phyloP scores from a whole-genome alignment of 1,140 invertebrate genomes.

The Coptotermes formosanus region DNA sequence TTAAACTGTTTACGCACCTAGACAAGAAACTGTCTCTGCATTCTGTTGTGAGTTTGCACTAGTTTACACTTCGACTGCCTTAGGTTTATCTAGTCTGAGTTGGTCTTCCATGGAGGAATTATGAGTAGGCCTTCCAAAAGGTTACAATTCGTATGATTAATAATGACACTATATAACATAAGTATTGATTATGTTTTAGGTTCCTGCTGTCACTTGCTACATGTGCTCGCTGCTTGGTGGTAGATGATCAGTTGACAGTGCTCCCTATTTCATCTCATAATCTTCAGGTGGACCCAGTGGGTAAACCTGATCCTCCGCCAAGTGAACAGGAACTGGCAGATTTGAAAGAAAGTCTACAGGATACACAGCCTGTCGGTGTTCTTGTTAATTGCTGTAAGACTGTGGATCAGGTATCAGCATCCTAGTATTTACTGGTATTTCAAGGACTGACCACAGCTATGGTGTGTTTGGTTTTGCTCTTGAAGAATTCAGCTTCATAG shows the following conservation, averaged over 20 bases:
- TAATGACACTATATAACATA: not conserved
- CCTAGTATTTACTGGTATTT: not conserved
- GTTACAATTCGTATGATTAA: no score
- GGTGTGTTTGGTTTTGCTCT: no score
- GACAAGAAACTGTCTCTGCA: no score
- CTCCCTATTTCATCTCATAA: conserved; percentile 90
- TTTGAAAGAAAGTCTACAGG: conserved; percentile 75
- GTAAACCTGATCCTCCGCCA: conserved; percentile 42
- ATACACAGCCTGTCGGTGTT: conserved; percentile 86
- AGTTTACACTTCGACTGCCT: no score
- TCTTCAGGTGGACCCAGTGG: conserved; percentile 51
- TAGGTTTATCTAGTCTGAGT: no score
- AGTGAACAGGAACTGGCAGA: conserved; percentile 61
- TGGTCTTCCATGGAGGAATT: no score
- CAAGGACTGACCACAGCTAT: not conserved
- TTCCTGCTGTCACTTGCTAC: conserved; percentile 90
- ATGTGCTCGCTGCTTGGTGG: conserved; percentile 84
- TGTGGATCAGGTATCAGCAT: conserved; percentile 72
- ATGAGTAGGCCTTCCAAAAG: no score
- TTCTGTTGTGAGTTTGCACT: no score
- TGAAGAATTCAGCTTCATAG: no score
- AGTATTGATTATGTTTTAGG: conserved; percentile 46
- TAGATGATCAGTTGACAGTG: conserved; percentile 91
- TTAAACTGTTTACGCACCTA: no score
- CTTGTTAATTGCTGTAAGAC: conserved; percentile 92